Percentiles rank a stretch among this genome's conserved stretches.
phyloP scores from a whole-genome alignment of 2,888 invertebrate genomes.

The Cephus pulcher region DNA sequence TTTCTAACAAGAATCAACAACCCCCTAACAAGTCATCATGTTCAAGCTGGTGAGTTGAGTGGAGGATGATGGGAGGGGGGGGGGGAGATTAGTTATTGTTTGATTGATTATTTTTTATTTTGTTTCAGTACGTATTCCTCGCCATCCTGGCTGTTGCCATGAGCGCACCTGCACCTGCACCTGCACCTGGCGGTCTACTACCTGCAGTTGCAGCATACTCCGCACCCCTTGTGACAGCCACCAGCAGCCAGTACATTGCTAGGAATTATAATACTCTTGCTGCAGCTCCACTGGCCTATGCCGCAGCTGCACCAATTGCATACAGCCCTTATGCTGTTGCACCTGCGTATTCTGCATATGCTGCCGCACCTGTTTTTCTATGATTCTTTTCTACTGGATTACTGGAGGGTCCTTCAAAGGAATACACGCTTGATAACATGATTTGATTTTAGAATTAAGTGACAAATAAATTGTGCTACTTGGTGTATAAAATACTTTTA shows the following conservation, averaged over 20 bases:
- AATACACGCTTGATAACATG: neutral
- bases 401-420: neutral
- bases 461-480: neutral
- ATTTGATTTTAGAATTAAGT: neutral
- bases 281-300: constrained; percentile 66
- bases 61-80: neutral
- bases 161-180: constrained; percentile 65
- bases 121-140: constrained; percentile 67
- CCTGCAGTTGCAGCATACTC: constrained; percentile 38
- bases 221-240: constrained; percentile 71
- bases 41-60: constrained; percentile 67
- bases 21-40: constrained; percentile 56
- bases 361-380: constrained; percentile 18
- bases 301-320: constrained; percentile 36
- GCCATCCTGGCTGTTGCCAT: constrained; percentile 70
- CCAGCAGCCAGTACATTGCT: constrained; percentile 72
- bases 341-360: constrained; percentile 35
- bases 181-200: constrained; percentile 45
- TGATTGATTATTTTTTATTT: neutral
- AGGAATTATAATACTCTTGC: constrained; percentile 72
- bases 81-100: neutral
- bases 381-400: neutral
- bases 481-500: neutral
- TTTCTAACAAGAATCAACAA: constrained; percentile 24
- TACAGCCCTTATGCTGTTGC: constrained; percentile 52